These are phyloP conservation scores for Thalassaphorura encarpata DNA, from an alignment of 1,140 invertebrate genomes.

Conservation along the genomic window DNA sequence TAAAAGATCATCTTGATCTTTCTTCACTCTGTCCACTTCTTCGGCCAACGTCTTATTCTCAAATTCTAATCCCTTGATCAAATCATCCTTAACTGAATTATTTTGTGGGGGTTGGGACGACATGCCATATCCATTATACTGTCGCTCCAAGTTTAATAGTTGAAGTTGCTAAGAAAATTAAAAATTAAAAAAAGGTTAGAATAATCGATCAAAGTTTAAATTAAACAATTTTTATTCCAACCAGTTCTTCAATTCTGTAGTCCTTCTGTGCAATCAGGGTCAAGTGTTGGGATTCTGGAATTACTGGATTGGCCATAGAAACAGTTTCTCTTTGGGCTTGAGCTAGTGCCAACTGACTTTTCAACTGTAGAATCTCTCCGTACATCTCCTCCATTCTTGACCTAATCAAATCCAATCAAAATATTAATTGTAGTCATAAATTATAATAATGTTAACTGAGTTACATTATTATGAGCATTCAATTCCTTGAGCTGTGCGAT, in stretches of 20 bases:
- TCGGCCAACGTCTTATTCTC: conserved; percentile 36
- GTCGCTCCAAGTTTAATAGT: conserved; percentile 27
- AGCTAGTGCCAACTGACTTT: conserved; percentile 76
- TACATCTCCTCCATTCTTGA: conserved; percentile 57
- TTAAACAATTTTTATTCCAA: conserved; percentile 5
- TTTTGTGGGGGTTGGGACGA: conserved; percentile 32
- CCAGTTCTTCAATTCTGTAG: conserved; percentile 28
- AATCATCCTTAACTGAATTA: conserved; percentile 39
- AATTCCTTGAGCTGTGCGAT: conserved; percentile 9
- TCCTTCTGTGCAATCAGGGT: conserved; percentile 26
- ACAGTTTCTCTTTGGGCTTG: conserved; percentile 54
- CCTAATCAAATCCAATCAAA: conserved; percentile 48
- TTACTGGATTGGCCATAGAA: conserved; percentile 4
- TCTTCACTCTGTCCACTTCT: conserved; percentile 60
- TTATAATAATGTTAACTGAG: no score
- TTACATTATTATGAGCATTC: conserved; percentile 26
- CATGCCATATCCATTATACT: conserved; percentile 12
- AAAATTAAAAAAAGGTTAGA: neutral
- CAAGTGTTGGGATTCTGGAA: conserved; percentile 22
- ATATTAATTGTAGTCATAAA: no score
- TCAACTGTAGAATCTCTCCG: conserved; percentile 60
- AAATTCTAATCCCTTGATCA: conserved; percentile 30
- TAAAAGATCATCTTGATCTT: conserved; percentile 84
- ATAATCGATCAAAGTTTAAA: neutral
- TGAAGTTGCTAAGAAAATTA: conserved; percentile 10